Evolutionary conservation across 2,888 invertebrate species (phyloP).

Genomic region (Philopedon plagiatum): DNA sequence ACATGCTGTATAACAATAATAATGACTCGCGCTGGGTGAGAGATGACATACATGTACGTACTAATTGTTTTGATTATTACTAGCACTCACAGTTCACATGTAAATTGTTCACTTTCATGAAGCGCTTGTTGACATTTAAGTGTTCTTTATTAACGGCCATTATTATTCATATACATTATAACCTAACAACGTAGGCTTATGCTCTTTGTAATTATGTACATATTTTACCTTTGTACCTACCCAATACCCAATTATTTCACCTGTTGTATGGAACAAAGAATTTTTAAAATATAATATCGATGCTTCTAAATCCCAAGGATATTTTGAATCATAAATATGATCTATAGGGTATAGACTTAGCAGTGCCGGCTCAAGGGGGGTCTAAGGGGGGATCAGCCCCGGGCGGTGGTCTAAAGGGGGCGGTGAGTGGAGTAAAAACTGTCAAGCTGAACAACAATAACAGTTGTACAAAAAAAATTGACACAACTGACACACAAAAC

Average conservation of each 20-base stretch:
- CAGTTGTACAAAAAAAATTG: no score
- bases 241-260: neutral
- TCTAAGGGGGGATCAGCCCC: no score
- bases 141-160: neutral
- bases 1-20: no score
- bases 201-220: neutral
- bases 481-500: no score
- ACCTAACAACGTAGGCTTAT: neutral
- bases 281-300: neutral
- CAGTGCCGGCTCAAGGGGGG: no score
- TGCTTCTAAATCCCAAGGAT: neutral
- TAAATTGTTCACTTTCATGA: neutral
- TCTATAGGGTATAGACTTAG: neutral
- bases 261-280: neutral
- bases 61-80: neutral
- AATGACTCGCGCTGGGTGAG: neutral
- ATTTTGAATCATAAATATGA: conserved; percentile 2
- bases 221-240: neutral
- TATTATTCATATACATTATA: neutral
- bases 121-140: conserved; percentile 3
- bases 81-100: neutral
- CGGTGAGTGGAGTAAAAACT: no score
- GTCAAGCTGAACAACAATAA: no score
- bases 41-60: neutral
- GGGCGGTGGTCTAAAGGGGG: no score